A percentile compares a stretch with the other conserved stretches of the same genome.
Conservation (phyloP, 2,113 vertebrate species). For the Macrotis lagotis region DNA sequence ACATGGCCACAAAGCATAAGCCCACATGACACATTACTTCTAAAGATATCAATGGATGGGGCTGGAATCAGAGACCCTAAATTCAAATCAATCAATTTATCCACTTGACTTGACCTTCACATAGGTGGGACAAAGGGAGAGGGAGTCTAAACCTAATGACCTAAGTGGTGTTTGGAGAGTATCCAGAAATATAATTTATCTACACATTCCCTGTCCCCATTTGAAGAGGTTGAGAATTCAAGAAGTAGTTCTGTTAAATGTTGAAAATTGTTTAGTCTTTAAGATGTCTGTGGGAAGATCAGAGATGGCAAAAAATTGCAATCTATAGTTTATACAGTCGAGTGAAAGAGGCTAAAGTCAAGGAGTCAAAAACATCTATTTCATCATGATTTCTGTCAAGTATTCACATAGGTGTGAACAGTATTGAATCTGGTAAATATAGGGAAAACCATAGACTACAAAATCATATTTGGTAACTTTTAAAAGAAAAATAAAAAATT, state of each 20-base stretch:
- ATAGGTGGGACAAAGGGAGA: background rate
- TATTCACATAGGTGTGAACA: constrained; percentile 68
- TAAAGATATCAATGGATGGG: background rate
- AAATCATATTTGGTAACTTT: constrained; percentile 73
- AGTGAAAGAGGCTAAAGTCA: constrained; percentile 15
- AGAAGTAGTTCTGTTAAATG: constrained; percentile 27
- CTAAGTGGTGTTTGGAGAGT: background rate
- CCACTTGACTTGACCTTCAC: background rate
- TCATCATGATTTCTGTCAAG: constrained; percentile 53
- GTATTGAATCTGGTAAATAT: constrained; percentile 79
- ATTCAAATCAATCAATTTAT: background rate
- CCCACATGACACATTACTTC: background rate
- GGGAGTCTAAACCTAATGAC: background rate
- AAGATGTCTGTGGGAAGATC: constrained; percentile 6
- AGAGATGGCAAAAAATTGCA: constrained; percentile 22
- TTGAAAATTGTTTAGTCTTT: constrained; percentile 14
- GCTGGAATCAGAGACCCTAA: background rate
- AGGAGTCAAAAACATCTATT: background rate
- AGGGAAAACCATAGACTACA: constrained; percentile 72
- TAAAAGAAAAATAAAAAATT: constrained; percentile 75
- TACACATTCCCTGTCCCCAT: background rate
- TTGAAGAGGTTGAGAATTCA: background rate
- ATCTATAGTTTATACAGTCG: constrained; percentile 42
- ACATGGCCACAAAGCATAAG: background rate
- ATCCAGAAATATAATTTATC: background rate